Evolutionary conservation across 1,140 invertebrate species (phyloP), one percentile per base, ranked within the genome.

Genomic region (Oryctes rhinoceros): DNA sequence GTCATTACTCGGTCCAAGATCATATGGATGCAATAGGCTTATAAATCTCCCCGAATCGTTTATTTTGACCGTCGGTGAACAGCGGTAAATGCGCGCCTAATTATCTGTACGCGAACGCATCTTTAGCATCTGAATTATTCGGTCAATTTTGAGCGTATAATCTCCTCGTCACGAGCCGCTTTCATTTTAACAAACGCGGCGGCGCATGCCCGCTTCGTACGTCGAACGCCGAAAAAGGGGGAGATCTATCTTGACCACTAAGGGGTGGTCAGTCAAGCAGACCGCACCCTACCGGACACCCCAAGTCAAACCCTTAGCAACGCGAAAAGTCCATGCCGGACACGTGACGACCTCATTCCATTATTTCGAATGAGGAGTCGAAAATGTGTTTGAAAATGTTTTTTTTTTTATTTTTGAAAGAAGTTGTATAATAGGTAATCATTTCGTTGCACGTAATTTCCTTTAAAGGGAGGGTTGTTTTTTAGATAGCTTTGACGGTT

Each of bases 251-350:
- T 78, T 84, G 84, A 84, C 84, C 84, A 83, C 81, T 83, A 81
- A 81, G 76, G 83, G 84, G 83, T 84, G 84, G 83, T 83, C 84
- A 84, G 81, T 82, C 80, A 83, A 83, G 83, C 83, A 83, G 81
- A 83, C 84, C 81, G 80, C 80, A 80, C 82, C 84, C 80, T 80
- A 78, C 80, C 75, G 81, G 71, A 62, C 81, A 78, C 78, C 78
- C 76, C 48, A 59, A 78, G 39, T 80, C 81, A 80, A 65, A 67
- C 82, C 81, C 77, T 53, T 53, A 76, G 48, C 18, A 24, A 67
- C 18, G n/a, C 18, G 18, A 18, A 67, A 18, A 67, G 62, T 20
- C 74, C n/a, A 76, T 48, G 74, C 44, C 65, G 37, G 35, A 35
- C 74, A 76, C 74, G 74, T 30, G 74, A n/a, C 39, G 11, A 37